Percentiles rank a stretch among this genome's conserved stretches.
Evolutionary conservation across 2,113 vertebrate species (phyloP).

Genomic region (Ptychochromis oligacanthus): DNA sequence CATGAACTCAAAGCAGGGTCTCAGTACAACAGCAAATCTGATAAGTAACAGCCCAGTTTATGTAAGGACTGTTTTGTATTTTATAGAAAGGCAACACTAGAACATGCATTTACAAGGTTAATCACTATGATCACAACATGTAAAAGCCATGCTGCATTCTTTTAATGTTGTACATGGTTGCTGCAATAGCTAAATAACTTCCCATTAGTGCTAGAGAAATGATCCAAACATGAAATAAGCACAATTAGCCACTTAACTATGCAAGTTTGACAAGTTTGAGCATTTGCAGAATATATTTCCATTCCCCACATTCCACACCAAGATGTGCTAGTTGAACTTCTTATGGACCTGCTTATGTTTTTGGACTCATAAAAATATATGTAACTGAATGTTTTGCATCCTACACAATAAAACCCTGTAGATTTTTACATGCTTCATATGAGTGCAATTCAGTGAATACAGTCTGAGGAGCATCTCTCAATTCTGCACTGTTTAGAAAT

Average conservation of each 20-base stretch:
- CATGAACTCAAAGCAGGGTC: conserved; percentile 3
- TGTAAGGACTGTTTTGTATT: not conserved
- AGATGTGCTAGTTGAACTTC: not conserved
- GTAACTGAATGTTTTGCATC: not conserved
- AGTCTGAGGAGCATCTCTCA: not conserved
- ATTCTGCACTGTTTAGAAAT: not conserved
- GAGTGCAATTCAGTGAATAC: not conserved
- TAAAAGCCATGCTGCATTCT: not conserved
- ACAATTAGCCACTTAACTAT: not conserved
- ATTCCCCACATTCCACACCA: no score
- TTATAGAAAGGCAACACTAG: conserved; percentile 2
- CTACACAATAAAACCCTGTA: not conserved
- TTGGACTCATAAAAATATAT: not conserved
- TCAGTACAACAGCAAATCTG: conserved; percentile 7
- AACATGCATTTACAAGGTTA: not conserved
- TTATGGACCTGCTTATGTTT: not conserved
- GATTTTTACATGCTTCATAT: not conserved
- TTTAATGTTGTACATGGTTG: not conserved
- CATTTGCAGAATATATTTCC: not conserved
- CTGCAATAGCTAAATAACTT: not conserved
- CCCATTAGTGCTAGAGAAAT: not conserved
- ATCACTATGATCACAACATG: not conserved
- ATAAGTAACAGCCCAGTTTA: not conserved
- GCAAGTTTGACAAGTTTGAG: not conserved
- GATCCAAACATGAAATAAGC: not conserved